Evolutionary conservation across 2,113 vertebrate species (phyloP).

Genomic region (Paratilapia polleni): DNA sequence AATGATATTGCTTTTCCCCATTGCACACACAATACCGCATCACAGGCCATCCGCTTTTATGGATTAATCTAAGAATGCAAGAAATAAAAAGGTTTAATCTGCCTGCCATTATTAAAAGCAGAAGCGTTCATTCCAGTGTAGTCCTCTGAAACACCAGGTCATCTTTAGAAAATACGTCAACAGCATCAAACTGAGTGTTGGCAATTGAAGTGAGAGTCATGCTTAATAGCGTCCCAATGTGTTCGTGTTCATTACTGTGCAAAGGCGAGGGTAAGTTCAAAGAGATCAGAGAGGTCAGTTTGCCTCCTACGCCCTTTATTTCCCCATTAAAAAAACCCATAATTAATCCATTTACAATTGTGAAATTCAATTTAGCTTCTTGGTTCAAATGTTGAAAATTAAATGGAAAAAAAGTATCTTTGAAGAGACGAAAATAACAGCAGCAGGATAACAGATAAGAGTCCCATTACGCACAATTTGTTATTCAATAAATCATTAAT

Average conservation of each 20-base stretch:
- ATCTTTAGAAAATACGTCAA: not conserved
- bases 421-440: slow-evolving; percentile 46
- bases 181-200: not conserved
- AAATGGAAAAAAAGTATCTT: slow-evolving; percentile 58
- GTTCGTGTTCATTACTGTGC: not conserved
- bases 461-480: slow-evolving; percentile 79
- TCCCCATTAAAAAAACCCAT: slow-evolving; percentile 34
- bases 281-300: slow-evolving; percentile 29
- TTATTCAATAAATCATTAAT: slow-evolving; percentile 86
- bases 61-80: slow-evolving; percentile 72
- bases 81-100: slow-evolving; percentile 75
- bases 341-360: slow-evolving; percentile 66
- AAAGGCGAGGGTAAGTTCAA: not conserved
- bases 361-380: slow-evolving; percentile 69
- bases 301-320: not conserved
- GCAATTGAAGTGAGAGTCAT: slow-evolving; percentile 9
- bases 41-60: slow-evolving; percentile 73
- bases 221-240: not conserved
- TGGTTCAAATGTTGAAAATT: slow-evolving; percentile 61
- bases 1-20: slow-evolving; percentile 73
- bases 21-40: slow-evolving; percentile 64
- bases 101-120: slow-evolving; percentile 61
- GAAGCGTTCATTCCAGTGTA: slow-evolving; percentile 29
- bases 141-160: slow-evolving; percentile 19
- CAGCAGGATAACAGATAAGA: slow-evolving; percentile 73